Evolutionary conservation across 2,888 invertebrate genomes (phyloP), one percentile per base, ranked within the genome.

Genomic region (Anodontia alba): DNA sequence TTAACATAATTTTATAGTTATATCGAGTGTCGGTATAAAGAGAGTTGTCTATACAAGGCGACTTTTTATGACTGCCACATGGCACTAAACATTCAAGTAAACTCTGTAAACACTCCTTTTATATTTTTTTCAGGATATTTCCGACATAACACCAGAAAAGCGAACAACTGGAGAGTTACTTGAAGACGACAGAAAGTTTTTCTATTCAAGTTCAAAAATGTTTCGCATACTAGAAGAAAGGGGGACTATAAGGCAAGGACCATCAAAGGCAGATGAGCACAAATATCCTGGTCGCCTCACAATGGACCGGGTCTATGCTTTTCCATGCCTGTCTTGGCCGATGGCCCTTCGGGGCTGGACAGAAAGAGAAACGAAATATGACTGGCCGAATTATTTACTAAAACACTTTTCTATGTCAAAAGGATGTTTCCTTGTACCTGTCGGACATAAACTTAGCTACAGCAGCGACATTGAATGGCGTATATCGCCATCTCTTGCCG

Each of bases 361-460:
- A 15, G 29, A 33, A 15, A 15, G 69, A 36, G 23, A 69, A 7
- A 62, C 12, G 17, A 12, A 17, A 12, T 33, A 62, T 17, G 62
- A 23, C 31, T 62, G 62, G 62, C 62, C 62, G 1, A 20, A 3
- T 33, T 2, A 3, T 10, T 1, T 20, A 1, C 3, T 62, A 1
- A 62, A 2, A 29, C 5, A 8, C 5, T 1, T 33, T 3, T 31
- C 62, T 2, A 62, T 12, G 33, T 31, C 33, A 17, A 49, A 36
- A 49, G 38, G 46, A 7, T 38, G 43, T 20, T 76, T 76, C 31
- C 31, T 76, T 17, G 57, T 71, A 46, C 70, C 76, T 12, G 43
- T 43, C 23, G 71, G 76, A n/a, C 71, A 76, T 62, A 23, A 70
- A n/a, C 36, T n/a, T 15, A 76, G 76, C 54, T 42, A 43, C 31